These are phyloP conservation scores for Nymphalis c-album DNA, from an alignment of 2,888 invertebrate species.

Conservation along the genomic window DNA sequence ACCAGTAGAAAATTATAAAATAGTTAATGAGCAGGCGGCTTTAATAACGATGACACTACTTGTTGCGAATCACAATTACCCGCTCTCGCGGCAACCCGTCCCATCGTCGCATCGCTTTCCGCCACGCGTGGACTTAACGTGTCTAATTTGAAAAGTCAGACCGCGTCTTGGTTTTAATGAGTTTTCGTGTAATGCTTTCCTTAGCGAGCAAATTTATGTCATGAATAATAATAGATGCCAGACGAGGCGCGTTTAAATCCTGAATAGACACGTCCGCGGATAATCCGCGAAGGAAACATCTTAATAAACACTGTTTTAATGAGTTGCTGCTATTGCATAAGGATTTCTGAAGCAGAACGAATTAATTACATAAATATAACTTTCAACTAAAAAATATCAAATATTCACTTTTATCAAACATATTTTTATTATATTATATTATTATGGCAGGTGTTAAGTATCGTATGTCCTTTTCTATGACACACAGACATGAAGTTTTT, in stretches of 20 bases:
- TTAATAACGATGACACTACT: conserved; percentile 70
- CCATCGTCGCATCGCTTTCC: conserved; percentile 24
- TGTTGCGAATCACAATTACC: conserved; percentile 74
- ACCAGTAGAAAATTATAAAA: conserved; percentile 55
- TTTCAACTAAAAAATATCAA: conserved; percentile 22
- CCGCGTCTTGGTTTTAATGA: conserved; percentile 79
- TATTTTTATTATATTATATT: background rate
- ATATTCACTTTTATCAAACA: background rate
- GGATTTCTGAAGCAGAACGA: conserved; percentile 23
- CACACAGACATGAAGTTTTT: too few relatives aligned
- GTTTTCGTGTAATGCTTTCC: conserved; percentile 79
- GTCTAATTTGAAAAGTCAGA: conserved; percentile 80
- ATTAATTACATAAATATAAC: conserved; percentile 31
- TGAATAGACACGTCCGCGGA: conserved; percentile 67
- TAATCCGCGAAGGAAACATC: conserved; percentile 70
- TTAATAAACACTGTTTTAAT: conserved; percentile 68
- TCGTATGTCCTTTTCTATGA: too few relatives aligned
- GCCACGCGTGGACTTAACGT: conserved; percentile 80
- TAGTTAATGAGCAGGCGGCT: conserved; percentile 68
- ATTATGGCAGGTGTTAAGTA: too few relatives aligned
- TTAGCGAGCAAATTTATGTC: conserved; percentile 77
- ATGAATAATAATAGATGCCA: conserved; percentile 78
- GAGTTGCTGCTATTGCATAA: conserved; percentile 51
- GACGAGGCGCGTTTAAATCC: conserved; percentile 74
- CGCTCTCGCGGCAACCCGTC: conserved; percentile 53